Evolutionary conservation across 1,140 invertebrate species (phyloP).

Genomic region (Zaprionus kolodkinae): DNA sequence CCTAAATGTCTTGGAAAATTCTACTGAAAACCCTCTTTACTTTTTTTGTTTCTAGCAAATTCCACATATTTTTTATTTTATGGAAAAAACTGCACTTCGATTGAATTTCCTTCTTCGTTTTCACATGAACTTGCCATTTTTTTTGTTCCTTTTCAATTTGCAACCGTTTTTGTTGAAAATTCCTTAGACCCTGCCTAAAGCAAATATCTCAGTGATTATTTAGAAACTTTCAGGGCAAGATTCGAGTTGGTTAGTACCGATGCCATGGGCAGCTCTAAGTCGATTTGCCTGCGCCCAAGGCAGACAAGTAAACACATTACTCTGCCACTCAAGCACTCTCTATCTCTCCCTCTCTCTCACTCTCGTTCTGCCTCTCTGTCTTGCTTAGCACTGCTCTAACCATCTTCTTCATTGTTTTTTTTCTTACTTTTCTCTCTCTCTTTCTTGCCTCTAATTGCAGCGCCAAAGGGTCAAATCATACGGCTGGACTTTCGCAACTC

Average conservation of each 20-base stretch:
- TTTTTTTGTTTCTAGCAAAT: no score
- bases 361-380: neutral
- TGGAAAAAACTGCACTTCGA: no score
- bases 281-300: neutral
- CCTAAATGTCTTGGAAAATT: no score
- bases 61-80: no score
- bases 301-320: conserved; percentile 1
- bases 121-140: neutral
- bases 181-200: neutral
- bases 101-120: no score
- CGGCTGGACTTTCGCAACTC: conserved; percentile 92
- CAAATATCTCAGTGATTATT: neutral
- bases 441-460: conserved; percentile 86
- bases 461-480: conserved; percentile 89
- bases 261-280: neutral
- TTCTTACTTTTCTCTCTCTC: neutral
- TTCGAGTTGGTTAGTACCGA: neutral
- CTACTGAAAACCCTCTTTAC: no score
- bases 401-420: neutral
- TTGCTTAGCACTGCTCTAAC: neutral
- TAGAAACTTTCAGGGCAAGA: neutral
- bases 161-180: neutral
- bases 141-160: neutral
- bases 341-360: neutral
- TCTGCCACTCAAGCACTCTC: neutral